Conservation (phyloP, 1,140 invertebrate genomes). For the Nasonia longicornis region DNA sequence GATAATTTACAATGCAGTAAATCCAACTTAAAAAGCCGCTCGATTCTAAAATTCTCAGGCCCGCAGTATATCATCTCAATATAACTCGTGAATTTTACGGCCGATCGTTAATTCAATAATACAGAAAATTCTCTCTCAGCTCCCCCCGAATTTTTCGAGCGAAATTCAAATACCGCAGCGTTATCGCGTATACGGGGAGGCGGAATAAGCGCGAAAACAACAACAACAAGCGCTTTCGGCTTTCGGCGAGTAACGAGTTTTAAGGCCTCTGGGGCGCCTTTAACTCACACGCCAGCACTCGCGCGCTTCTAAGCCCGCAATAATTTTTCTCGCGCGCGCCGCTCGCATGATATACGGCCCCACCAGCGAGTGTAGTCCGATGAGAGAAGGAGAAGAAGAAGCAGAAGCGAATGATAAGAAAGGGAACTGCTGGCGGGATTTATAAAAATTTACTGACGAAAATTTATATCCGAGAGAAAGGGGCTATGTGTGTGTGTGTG, state of each 20-base stretch:
- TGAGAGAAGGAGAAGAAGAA: neutral
- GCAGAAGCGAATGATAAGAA: neutral
- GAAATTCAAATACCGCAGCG: too few species aligned
- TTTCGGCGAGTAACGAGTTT: constrained; percentile 57
- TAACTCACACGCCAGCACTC: constrained; percentile 44
- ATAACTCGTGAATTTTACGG: neutral
- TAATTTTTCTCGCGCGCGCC: constrained; percentile 50
- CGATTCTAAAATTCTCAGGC: constrained; percentile 2
- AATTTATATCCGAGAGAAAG: constrained; percentile 29
- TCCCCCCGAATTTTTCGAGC: too few species aligned
- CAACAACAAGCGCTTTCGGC: constrained; percentile 8
- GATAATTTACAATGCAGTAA: constrained; percentile 25
- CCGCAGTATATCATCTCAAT: neutral
- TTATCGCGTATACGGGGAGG: too few species aligned
- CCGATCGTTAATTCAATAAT: neutral
- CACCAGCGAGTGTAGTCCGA: neutral
- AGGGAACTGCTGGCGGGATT: constrained; percentile 9
- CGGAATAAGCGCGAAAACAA: neutral
- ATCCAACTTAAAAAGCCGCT: constrained; percentile 9
- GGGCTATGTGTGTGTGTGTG: neutral
- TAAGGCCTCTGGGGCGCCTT: constrained; percentile 50
- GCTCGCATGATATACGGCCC: constrained; percentile 11
- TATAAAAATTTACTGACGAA: constrained; percentile 22
- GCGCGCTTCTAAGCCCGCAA: constrained; percentile 53
- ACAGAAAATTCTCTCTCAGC: neutral